A percentile compares a stretch with the other conserved stretches of the same genome.
Evolutionary conservation across 2,888 invertebrate species (phyloP).

Genomic region (Prenolepis imparis): DNA sequence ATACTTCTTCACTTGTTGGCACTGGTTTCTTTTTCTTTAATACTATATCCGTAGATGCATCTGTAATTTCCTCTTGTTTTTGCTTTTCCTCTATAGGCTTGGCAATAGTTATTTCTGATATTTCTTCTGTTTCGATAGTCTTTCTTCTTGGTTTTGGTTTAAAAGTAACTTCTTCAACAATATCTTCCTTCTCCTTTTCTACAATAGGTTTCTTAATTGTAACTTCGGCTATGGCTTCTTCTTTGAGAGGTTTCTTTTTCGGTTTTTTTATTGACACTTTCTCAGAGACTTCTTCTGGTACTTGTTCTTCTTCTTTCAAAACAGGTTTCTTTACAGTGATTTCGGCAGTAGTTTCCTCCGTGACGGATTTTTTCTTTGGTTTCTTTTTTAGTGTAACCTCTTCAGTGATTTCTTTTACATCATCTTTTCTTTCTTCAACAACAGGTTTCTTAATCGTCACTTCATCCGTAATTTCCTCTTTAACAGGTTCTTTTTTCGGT

Average conservation of each 20-base stretch:
- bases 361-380: constrained; percentile 71
- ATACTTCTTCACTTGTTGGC: constrained; percentile 84
- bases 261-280: constrained; percentile 77
- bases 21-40: constrained; percentile 78
- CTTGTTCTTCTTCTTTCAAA: constrained; percentile 80
- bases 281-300: constrained; percentile 78
- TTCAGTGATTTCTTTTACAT: constrained; percentile 75
- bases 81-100: constrained; percentile 74
- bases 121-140: constrained; percentile 82
- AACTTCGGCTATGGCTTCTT: constrained; percentile 67
- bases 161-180: constrained; percentile 70
- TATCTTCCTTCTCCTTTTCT: constrained; percentile 77
- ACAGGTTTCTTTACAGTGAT: constrained; percentile 76
- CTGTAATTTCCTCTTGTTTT: constrained; percentile 75
- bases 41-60: constrained; percentile 77
- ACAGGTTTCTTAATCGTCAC: constrained; percentile 82
- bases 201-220: constrained; percentile 68
- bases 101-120: constrained; percentile 44
- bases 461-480: constrained; percentile 85
- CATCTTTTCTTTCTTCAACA: constrained; percentile 74
- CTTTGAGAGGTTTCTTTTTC: constrained; percentile 76
- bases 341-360: constrained; percentile 75
- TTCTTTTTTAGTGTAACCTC: constrained; percentile 76
- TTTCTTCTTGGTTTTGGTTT: constrained; percentile 76
- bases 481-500: constrained; percentile 70